phyloP scores from a whole-genome alignment of 2,797 vertebrate genomes.

The Eulemur rubriventer region DNA sequence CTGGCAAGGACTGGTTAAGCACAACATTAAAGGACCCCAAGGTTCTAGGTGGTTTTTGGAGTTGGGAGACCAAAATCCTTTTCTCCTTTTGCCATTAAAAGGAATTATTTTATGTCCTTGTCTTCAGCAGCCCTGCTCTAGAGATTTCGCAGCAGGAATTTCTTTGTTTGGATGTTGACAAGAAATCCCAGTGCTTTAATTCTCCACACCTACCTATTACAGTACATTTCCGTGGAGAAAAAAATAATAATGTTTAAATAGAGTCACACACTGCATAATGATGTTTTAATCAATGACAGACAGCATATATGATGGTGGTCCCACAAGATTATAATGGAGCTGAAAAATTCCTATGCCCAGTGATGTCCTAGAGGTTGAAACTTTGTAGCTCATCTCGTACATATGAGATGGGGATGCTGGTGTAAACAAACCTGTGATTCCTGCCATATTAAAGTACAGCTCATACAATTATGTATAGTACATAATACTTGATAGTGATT shows the following conservation, averaged over 20 bases:
- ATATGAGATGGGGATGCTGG: neutral
- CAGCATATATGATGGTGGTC: neutral
- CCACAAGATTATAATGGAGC: neutral
- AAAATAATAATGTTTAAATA: neutral
- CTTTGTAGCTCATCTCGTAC: too few relatives aligned
- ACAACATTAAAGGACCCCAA: neutral
- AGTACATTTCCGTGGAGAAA: neutral
- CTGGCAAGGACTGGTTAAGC: neutral
- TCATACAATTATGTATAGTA: neutral
- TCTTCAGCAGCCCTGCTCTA: neutral
- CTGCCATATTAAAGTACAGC: neutral
- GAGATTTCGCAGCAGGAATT: neutral
- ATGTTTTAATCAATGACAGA: neutral
- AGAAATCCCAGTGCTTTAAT: neutral
- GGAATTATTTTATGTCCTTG: neutral
- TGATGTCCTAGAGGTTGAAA: neutral
- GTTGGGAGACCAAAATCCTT: neutral
- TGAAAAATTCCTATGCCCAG: neutral
- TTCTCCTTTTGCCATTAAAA: neutral
- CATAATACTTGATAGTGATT: neutral
- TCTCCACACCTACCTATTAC: neutral
- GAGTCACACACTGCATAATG: neutral
- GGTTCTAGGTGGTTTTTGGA: neutral
- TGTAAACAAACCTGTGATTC: neutral
- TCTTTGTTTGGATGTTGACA: constrained; percentile 20